Percentiles rank a stretch among this genome's conserved stretches.
Conservation (phyloP, 2,888 invertebrate species). For the Amiota communis region DNA sequence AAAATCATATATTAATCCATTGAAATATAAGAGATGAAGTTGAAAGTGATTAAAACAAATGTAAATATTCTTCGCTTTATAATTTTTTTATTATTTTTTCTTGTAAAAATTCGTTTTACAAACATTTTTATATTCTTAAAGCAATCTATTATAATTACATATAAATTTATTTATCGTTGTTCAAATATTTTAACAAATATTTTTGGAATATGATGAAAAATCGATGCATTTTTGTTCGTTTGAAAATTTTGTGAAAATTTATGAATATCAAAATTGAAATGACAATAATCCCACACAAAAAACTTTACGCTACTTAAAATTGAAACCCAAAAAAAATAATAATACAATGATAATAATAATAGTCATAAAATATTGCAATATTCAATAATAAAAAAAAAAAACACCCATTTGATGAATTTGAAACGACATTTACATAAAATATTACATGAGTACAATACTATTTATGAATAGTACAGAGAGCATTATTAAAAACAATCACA, state of each 20-base stretch:
- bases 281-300: constrained; percentile 62
- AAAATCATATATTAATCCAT: no score
- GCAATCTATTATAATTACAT: background rate
- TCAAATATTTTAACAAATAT: constrained; percentile 35
- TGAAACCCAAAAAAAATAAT: constrained; percentile 49
- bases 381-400: no score
- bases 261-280: constrained; percentile 40
- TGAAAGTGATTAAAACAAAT: background rate
- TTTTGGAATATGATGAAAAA: background rate
- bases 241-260: background rate
- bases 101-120: constrained; percentile 17
- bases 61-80: constrained; percentile 37
- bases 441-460: constrained; percentile 30
- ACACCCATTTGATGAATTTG: constrained; percentile 13
- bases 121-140: constrained; percentile 13
- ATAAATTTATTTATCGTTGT: constrained; percentile 18
- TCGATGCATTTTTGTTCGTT: background rate
- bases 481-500: constrained; percentile 60
- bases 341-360: constrained; percentile 29
- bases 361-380: no score
- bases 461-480: constrained; percentile 46
- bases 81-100: constrained; percentile 30
- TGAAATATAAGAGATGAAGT: no score
- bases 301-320: constrained; percentile 58
- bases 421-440: constrained; percentile 41